Base-by-base conservation (phyloP, 2,113 vertebrate species). In the Pedetes capensis region DNA sequence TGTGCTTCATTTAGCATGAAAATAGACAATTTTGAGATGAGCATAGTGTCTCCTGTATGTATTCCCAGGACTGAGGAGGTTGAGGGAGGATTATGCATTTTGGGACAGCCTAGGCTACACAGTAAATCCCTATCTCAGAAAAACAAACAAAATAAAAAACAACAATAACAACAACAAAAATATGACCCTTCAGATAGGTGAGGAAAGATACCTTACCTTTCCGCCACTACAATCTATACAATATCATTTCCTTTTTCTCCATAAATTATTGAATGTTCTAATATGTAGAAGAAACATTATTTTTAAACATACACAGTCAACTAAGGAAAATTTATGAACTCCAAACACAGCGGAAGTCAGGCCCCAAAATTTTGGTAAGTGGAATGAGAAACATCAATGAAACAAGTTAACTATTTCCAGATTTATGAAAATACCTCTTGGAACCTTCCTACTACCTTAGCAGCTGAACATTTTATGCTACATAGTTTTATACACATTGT, bases 391-490 rank as follows among this genome's bases (percentile, higher is more conserved):
- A 88, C 37, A 69, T 34, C 22, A 95, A 25, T 2, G 11, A 81
- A 94, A 81, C 17, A 81, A 72, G 39, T 44, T 86, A 81, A 92
- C 72, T 75, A 79, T 81, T 79, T 95, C n/a, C 63, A 84, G 42
- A 89, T 88, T 93, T 91, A 93, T 91, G 51, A 86, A 92, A 57
- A 39, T 81, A 76, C 64, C 85, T 88, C 34, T 55, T 44, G 63
- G 49, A 92, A 85, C 2, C 11, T 95, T 92, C 29, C 55, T 88
- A 32, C 55, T 64, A 59, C 47, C 59, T 76, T 75, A 95, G 57
- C 84, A 80, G 86, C 39, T 93, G 64, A 95, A 72, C 14, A 91
- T 96, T 96, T 96, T 91, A 94, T 74, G 69, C 91, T 84, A 47
- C 49, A 37, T 59, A 82, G 37, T 93, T 95, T 97, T 84, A 95